Evolutionary conservation across 92 coral and sea anemone genomes (phyloP).

Genomic region (Porites cylindrica): DNA sequence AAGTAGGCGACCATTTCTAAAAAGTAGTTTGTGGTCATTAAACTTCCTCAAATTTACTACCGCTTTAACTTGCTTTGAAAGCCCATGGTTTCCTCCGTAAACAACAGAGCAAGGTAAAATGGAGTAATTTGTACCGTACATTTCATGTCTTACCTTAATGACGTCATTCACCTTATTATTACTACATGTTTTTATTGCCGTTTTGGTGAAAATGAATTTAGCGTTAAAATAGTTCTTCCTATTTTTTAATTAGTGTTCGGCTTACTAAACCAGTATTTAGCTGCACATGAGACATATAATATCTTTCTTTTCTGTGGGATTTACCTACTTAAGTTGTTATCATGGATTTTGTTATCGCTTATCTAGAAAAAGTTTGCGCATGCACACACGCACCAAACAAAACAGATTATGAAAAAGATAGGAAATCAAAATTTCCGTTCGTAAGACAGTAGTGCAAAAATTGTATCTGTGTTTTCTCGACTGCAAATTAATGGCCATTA

Average conservation of each 20-base stretch:
- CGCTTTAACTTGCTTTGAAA: too few species aligned
- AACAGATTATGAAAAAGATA: neutral
- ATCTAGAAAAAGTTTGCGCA: neutral
- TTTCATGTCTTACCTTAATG: neutral
- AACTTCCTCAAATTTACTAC: too few species aligned
- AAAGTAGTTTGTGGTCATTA: too few species aligned
- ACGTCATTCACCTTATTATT: neutral
- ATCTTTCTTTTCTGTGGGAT: neutral
- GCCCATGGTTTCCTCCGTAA: too few species aligned
- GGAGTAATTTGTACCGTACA: neutral
- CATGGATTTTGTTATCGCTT: conserved; percentile 2
- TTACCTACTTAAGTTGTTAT: neutral
- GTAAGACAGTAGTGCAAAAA: neutral
- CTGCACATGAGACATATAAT: neutral
- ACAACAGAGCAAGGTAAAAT: neutral
- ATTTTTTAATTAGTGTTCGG: too few species aligned
- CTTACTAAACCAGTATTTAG: neutral
- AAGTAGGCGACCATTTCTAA: too few species aligned
- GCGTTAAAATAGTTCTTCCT: too few species aligned
- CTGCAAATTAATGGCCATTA: too few species aligned
- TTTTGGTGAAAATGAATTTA: too few species aligned
- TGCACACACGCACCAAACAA: neutral
- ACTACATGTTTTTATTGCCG: too few species aligned
- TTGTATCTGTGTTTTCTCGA: neutral
- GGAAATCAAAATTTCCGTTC: neutral